Conservation (phyloP, 1,140 invertebrate genomes). For the Paraescarpia echinospica region DNA sequence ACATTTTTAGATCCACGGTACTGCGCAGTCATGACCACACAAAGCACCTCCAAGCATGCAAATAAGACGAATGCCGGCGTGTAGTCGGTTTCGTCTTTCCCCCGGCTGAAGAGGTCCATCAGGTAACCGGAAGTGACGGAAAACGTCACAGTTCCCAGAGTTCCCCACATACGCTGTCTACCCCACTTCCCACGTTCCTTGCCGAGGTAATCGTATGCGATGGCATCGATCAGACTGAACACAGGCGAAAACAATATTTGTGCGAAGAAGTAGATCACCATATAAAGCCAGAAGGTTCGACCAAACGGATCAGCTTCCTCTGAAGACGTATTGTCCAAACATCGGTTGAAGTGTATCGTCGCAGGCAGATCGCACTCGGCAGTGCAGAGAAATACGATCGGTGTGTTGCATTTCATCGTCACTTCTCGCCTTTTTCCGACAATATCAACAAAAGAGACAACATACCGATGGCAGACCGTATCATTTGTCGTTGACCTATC, state of each 20-base stretch:
- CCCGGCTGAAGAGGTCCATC: slow-evolving; percentile 38
- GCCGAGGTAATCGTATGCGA: slow-evolving; percentile 36
- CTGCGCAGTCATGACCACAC: slow-evolving; percentile 29
- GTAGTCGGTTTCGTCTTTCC: slow-evolving; percentile 22
- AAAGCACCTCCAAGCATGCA: slow-evolving; percentile 42
- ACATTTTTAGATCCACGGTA: not conserved
- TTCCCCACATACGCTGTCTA: slow-evolving; percentile 68
- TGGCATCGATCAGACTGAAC: slow-evolving; percentile 39
- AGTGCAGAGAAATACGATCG: not conserved
- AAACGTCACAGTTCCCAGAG: slow-evolving; percentile 36
- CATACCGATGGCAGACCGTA: not conserved
- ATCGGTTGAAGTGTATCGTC: not conserved
- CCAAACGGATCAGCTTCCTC: not conserved
- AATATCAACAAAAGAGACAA: not conserved
- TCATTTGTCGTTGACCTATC: not conserved
- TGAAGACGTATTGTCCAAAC: not conserved
- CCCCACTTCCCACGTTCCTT: slow-evolving; percentile 66
- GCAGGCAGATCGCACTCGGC: not conserved
- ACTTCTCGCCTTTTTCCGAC: not conserved
- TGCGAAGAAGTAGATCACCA: slow-evolving; percentile 34
- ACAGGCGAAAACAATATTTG: slow-evolving; percentile 33
- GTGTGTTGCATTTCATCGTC: not conserved
- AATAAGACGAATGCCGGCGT: slow-evolving; percentile 34
- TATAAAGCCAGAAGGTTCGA: slow-evolving; percentile 39
- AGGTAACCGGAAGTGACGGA: slow-evolving; percentile 44